Conservation (phyloP, 2,797 vertebrate genomes). For the Coreius guichenoti region DNA sequence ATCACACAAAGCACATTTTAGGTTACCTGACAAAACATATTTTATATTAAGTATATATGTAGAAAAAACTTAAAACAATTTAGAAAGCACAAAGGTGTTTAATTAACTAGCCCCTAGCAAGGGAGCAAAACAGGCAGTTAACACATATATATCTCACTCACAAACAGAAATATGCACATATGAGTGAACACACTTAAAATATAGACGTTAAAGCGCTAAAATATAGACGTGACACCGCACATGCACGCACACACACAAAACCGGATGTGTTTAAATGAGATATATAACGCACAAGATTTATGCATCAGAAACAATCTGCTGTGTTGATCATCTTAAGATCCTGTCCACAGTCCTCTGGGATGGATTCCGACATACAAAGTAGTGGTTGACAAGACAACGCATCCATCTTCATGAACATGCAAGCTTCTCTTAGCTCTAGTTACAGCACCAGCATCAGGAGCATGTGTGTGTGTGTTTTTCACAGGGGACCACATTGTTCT, state of each 20-base stretch:
- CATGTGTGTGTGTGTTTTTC: conserved; percentile 51
- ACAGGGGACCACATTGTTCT: conserved; percentile 64
- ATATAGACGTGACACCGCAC: not conserved
- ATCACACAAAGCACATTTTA: not conserved
- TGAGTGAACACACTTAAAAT: not conserved
- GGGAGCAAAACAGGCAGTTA: conserved; percentile 27
- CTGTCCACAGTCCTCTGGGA: conserved; percentile 35
- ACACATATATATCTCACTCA: conserved; percentile 4
- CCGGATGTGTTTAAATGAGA: conserved; percentile 33
- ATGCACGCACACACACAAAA: not conserved
- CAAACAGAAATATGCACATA: not conserved
- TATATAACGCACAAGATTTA: not conserved
- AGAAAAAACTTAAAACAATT: not conserved
- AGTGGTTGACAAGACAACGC: conserved; percentile 38
- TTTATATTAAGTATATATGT: not conserved
- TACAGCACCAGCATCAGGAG: conserved; percentile 20
- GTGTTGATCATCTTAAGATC: conserved; percentile 27
- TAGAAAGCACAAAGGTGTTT: not conserved
- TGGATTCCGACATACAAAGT: conserved; percentile 13
- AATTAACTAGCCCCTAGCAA: conserved; percentile 9
- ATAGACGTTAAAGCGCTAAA: not conserved
- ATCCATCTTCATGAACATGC: conserved; percentile 38
- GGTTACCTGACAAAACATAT: not conserved
- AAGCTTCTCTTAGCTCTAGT: conserved; percentile 33
- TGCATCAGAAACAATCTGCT: conserved; percentile 32